Evolutionary conservation across 2,113 vertebrate species (phyloP).

Genomic region (Montifringilla adamsi): DNA sequence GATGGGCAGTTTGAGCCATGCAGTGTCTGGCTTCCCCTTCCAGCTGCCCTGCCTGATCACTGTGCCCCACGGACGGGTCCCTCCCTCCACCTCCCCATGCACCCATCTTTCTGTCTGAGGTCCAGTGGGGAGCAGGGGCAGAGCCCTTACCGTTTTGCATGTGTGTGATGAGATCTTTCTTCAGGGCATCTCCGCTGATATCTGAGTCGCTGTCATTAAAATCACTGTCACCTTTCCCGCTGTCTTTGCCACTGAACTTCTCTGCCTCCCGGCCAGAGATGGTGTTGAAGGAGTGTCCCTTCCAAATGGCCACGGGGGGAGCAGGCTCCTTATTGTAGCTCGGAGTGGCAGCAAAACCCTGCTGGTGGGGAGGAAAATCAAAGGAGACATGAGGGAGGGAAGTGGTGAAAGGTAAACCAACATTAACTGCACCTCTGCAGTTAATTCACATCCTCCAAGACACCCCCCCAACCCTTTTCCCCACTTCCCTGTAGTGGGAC

Average conservation of each 20-base stretch:
- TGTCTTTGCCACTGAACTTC: slow-evolving; percentile 96
- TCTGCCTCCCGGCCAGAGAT: slow-evolving; percentile 89
- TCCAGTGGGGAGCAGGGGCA: background rate
- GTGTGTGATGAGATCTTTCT: slow-evolving; percentile 87
- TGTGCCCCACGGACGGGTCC: background rate
- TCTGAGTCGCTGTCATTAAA: slow-evolving; percentile 97
- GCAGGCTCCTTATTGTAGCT: slow-evolving; percentile 85
- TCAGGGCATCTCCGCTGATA: slow-evolving; percentile 90
- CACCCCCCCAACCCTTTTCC: rapidly evolving
- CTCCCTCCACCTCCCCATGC: background rate
- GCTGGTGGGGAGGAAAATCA: background rate
- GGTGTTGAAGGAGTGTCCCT: slow-evolving; percentile 92
- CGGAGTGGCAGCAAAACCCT: slow-evolving; percentile 83
- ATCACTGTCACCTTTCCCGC: slow-evolving; percentile 96
- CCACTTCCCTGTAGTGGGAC: background rate
- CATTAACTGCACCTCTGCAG: background rate
- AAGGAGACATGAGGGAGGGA: background rate
- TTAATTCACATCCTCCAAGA: background rate
- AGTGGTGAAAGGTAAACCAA: background rate
- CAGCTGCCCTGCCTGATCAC: background rate
- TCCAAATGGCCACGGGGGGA: slow-evolving; percentile 90
- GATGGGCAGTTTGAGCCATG: background rate
- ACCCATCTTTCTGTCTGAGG: background rate
- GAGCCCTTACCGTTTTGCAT: slow-evolving; percentile 87
- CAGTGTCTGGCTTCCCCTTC: background rate